phyloP scores from a whole-genome alignment of 92 coral and sea anemone genomes.

The Montipora capitata region DNA sequence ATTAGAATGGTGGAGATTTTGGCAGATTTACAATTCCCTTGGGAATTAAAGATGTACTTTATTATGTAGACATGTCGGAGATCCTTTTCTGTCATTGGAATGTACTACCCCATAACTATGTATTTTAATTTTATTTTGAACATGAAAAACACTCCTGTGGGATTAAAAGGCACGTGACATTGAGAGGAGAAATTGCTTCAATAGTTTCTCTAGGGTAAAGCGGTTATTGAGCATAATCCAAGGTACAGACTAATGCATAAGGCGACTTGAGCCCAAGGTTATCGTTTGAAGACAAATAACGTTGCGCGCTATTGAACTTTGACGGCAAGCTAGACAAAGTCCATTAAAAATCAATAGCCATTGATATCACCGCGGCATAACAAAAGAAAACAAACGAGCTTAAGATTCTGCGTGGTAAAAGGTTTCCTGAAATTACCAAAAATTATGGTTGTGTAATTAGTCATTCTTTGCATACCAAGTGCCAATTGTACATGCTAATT shows the following conservation, averaged over 20 bases:
- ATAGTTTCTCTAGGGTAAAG: no score
- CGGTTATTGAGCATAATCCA: no score
- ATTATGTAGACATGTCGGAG: no score
- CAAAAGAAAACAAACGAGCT: background rate
- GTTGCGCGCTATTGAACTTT: background rate
- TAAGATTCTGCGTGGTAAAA: background rate
- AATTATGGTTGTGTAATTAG: background rate
- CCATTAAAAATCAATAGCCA: background rate
- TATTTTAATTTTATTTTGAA: no score
- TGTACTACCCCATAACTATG: no score
- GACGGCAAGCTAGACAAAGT: background rate
- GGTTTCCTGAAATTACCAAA: background rate
- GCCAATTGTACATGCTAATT: background rate
- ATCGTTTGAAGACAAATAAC: background rate
- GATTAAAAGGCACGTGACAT: no score
- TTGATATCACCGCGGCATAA: background rate
- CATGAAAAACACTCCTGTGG: no score
- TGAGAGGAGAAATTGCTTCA: no score
- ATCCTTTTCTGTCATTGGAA: no score
- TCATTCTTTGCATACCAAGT: constrained; percentile 9
- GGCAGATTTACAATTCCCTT: background rate
- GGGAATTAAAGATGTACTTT: background rate
- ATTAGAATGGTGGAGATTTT: no score
- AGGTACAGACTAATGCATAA: no score
- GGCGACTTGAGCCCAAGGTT: no score